These are phyloP conservation scores for Podilymbus podiceps DNA, from an alignment of 2,113 vertebrate genomes.

Conservation along the genomic window DNA sequence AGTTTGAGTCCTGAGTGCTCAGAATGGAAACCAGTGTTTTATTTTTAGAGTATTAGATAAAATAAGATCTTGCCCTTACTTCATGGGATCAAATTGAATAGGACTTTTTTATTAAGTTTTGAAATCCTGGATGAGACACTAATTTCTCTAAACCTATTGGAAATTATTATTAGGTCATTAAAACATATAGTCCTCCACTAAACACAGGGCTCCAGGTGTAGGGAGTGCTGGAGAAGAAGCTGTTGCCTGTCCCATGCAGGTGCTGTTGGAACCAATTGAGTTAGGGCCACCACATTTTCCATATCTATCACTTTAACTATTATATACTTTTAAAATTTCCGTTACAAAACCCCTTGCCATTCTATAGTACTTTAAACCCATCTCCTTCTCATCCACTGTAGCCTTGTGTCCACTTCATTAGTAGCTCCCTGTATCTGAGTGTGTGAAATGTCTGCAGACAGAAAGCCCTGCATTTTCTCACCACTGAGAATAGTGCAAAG, in stretches of 20 bases:
- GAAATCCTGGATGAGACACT: not conserved
- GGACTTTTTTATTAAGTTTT: not conserved
- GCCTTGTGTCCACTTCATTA: not conserved
- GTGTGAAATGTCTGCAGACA: not conserved
- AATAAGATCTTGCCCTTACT: not conserved
- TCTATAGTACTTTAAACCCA: not conserved
- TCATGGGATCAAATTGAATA: not conserved
- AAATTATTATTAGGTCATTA: not conserved
- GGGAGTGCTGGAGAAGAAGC: not conserved
- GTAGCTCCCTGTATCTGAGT: not conserved
- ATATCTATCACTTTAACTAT: not conserved
- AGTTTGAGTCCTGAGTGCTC: not conserved
- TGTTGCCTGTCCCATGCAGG: not conserved
- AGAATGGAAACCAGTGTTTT: not conserved
- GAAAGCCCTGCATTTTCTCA: not conserved
- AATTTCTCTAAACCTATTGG: not conserved
- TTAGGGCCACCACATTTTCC: not conserved
- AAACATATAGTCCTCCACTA: not conserved
- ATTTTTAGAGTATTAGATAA: not conserved
- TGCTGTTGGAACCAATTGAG: not conserved
- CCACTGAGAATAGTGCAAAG: not conserved
- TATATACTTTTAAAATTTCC: not conserved
- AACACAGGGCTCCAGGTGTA: not conserved
- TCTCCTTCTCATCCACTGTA: not conserved
- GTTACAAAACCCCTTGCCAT: not conserved